Conservation (phyloP, 2,113 vertebrate species). For the Atlantisia rogersi region DNA sequence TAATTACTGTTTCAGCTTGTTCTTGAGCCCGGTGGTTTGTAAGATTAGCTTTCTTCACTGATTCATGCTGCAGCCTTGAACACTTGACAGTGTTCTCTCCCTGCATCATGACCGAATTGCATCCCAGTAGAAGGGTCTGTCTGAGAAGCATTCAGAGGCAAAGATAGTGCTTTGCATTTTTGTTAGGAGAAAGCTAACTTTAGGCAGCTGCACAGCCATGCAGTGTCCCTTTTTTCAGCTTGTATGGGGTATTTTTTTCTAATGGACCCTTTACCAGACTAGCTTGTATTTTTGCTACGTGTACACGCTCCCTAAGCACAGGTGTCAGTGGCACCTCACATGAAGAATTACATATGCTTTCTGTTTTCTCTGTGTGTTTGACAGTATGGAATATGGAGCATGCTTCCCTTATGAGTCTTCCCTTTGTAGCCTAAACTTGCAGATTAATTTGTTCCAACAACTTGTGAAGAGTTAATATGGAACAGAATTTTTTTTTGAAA, state of each 20-base stretch:
- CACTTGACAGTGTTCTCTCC: neutral
- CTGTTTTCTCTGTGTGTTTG: neutral
- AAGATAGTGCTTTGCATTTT: neutral
- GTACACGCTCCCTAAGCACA: neutral
- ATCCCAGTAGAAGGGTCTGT: neutral
- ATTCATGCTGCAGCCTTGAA: neutral
- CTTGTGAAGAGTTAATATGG: neutral
- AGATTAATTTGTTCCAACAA: neutral
- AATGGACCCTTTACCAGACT: neutral
- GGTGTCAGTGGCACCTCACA: neutral
- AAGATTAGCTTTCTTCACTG: neutral
- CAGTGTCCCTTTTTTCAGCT: neutral
- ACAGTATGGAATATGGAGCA: neutral
- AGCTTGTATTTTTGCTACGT: neutral
- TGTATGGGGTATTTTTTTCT: neutral
- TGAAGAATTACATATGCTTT: neutral
- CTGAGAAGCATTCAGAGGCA: neutral
- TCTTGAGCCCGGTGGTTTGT: neutral
- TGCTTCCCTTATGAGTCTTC: neutral
- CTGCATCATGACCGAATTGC: neutral
- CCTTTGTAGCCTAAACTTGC: neutral
- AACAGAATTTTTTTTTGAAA: neutral
- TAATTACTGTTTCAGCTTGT: neutral
- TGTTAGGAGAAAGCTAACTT: neutral
- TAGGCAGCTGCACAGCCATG: neutral